Percentiles rank a stretch among this genome's conserved stretches.
Evolutionary conservation across 2,113 vertebrate genomes (phyloP).

Genomic region (Podocnemis expansa): DNA sequence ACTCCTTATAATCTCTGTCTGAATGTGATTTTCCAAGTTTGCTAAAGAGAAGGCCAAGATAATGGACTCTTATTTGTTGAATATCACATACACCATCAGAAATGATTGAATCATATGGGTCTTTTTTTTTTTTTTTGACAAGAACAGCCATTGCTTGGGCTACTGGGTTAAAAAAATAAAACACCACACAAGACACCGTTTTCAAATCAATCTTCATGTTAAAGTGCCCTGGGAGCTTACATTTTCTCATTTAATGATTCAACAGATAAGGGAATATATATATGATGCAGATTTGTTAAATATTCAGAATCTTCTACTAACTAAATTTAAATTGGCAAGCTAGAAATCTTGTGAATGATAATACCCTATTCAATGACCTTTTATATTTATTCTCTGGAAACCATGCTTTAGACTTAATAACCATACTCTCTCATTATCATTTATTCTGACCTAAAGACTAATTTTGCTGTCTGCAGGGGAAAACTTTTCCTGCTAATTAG

Average conservation of each 20-base stretch:
- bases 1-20: accelerated
- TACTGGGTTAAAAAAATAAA: constrained; percentile 47
- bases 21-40: accelerated
- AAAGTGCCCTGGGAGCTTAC: constrained; percentile 40
- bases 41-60: not conserved
- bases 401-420: constrained; percentile 70
- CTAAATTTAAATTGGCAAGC: constrained; percentile 64
- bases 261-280: constrained; percentile 16
- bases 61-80: not conserved
- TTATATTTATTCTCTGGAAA: constrained; percentile 74
- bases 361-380: constrained; percentile 70
- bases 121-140: not conserved
- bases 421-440: constrained; percentile 70
- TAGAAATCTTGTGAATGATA: constrained; percentile 69
- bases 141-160: not conserved
- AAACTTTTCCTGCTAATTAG: constrained; percentile 77
- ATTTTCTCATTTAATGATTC: constrained; percentile 71
- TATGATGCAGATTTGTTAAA: constrained; percentile 68
- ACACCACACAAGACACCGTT: not conserved
- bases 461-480: constrained; percentile 64
- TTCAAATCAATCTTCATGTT: constrained; percentile 33
- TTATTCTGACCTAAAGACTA: constrained; percentile 79
- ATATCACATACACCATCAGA: not conserved
- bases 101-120: not conserved
- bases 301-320: constrained; percentile 69